Evolutionary conservation across 1,140 invertebrate species (phyloP), one percentile per base, ranked within the genome.

Genomic region (Vollenhovia emeryi): DNA sequence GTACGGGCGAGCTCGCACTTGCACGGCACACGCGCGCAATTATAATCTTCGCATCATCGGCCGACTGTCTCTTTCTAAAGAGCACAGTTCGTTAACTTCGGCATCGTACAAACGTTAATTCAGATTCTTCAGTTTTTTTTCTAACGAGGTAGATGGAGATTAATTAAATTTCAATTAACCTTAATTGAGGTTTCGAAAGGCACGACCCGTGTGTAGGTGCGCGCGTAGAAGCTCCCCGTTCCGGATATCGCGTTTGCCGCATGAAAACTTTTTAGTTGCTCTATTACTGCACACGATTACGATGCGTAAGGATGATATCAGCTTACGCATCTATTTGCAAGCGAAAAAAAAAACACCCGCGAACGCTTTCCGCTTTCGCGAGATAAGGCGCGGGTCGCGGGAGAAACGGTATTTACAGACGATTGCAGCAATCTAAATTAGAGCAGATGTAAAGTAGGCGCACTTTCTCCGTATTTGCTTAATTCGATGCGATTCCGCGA

Each of bases 401-500:
- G 66, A 82, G 78, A 82, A 73, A 82, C 21, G 30, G 45, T 57
- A 33, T 82, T 82, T 45, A 73, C 66, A n/a, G 24, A 43, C 60
- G 66, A 82, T 82, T 82, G 66, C 78, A 24, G 50, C 18, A 69
- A 69, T 80, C 64, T 80, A 80, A 80, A 80, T 73, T 82, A 71
- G 78, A 82, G 36, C 50, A 82, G 50, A 82, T 73, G 50, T 71
- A 82, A 82, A 82, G 66, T 59, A 82, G 66, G 36, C 66, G 52
- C 27, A 82, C 78, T 82, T 82, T 82, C 78, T 57, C 78, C 50
- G 36, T 82, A 57, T 73, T 82, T 82, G 50, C 78, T 73, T 82
- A 82, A 73, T 73, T 82, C 27, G 24, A 69, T 33, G 76, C 76
- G 33, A 82, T 82, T 73, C 66, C 36, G 36, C 78, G 78, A 82